Evolutionary conservation across 2,888 invertebrate species (phyloP).

Genomic region (Drosophila limbata): DNA sequence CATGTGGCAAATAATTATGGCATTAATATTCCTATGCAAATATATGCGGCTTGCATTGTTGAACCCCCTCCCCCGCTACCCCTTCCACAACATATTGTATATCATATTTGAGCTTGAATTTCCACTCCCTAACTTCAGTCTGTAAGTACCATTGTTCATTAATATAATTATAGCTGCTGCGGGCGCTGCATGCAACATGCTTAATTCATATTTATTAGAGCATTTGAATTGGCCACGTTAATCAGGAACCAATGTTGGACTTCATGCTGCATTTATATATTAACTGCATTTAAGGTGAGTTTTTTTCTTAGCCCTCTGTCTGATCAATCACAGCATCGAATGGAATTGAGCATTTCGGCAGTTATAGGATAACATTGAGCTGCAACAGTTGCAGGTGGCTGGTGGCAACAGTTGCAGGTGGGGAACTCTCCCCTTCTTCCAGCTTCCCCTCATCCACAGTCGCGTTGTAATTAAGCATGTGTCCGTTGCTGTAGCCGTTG

Average conservation of each 20-base stretch:
- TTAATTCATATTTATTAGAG: constrained; percentile 31
- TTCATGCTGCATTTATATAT: no score
- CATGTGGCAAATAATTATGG: constrained; percentile 76
- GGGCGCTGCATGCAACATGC: constrained; percentile 13
- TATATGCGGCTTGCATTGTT: constrained; percentile 68
- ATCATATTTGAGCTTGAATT: constrained; percentile 8
- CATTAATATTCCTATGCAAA: constrained; percentile 76
- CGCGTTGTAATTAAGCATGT: constrained; percentile 51
- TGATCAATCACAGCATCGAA: background rate
- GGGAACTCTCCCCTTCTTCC: background rate
- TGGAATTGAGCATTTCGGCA: background rate
- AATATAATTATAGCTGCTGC: constrained; percentile 64
- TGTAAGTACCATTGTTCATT: constrained; percentile 60
- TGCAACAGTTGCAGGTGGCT: constrained; percentile 1
- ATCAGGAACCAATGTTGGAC: constrained; percentile 10
- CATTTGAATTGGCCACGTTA: constrained; percentile 11
- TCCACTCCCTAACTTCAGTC: background rate
- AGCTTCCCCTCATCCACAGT: background rate
- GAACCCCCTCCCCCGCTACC: background rate
- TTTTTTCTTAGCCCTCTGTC: background rate
- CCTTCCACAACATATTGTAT: background rate
- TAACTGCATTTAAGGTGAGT: background rate
- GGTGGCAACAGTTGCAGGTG: background rate
- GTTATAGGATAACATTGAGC: background rate
- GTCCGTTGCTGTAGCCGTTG: constrained; percentile 47